A percentile compares a stretch with the other conserved stretches of the same genome.
phyloP scores from a whole-genome alignment of 35 echinoderm and acorn worm species.

The Ptychodera flava region DNA sequence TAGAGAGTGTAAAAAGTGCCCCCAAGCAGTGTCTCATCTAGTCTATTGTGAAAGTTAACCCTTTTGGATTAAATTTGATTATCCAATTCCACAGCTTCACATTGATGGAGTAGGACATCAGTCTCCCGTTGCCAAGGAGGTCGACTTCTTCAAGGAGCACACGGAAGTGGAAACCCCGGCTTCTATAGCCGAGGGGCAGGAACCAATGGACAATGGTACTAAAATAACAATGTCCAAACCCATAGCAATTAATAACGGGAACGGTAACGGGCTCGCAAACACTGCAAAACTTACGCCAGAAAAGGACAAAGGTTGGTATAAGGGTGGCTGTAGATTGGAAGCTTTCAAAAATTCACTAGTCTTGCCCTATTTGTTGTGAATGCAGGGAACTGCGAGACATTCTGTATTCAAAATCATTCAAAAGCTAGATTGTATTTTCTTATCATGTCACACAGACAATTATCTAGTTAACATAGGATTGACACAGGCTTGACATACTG shows the following conservation, averaged over 20 bases:
- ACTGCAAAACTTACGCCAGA: background rate
- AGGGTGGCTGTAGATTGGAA: background rate
- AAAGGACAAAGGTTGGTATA: background rate
- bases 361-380: too few species aligned
- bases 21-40: too few species aligned
- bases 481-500: too few species aligned
- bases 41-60: too few species aligned
- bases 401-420: too few species aligned
- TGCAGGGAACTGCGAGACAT: too few species aligned
- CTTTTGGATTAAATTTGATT: too few species aligned
- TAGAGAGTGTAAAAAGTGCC: too few species aligned
- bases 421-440: too few species aligned
- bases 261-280: background rate
- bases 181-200: background rate
- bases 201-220: background rate
- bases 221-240: background rate
- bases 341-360: too few species aligned
- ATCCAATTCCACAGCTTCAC: conserved; percentile 27
- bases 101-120: conserved; percentile 32
- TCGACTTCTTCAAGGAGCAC: conserved; percentile 92
- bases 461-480: too few species aligned
- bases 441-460: too few species aligned
- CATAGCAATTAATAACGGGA: conserved; percentile 44
- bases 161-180: background rate
- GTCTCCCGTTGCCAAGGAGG: conserved; percentile 79